Evolutionary conservation across 2,113 vertebrate genomes (phyloP).

Genomic region (Apistogramma diplotaenia): DNA sequence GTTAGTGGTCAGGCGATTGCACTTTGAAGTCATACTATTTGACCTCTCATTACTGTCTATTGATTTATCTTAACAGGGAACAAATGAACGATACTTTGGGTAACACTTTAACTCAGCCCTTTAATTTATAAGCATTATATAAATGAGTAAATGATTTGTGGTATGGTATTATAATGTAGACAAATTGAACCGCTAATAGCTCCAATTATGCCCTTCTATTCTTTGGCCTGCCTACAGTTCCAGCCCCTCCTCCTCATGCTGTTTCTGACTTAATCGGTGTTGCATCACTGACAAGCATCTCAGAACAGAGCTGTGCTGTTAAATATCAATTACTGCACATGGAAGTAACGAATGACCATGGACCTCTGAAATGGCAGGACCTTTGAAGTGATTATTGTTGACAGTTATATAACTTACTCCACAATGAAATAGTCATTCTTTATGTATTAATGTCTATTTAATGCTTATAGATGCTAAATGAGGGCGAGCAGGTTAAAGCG

Average conservation of each 20-base stretch:
- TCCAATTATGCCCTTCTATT: not conserved
- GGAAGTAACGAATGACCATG: not conserved
- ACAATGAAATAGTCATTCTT: not conserved
- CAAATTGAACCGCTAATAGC: not conserved
- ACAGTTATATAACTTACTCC: not conserved
- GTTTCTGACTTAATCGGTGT: not conserved
- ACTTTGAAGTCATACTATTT: constrained; percentile 37
- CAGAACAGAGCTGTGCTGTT: not conserved
- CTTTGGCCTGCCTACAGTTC: not conserved
- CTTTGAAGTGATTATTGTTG: not conserved
- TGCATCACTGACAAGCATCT: not conserved
- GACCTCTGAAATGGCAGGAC: not conserved
- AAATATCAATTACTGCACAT: not conserved
- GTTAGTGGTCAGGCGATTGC: constrained; percentile 28
- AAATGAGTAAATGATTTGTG: not conserved
- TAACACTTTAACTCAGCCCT: not conserved
- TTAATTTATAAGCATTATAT: not conserved
- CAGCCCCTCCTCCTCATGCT: not conserved
- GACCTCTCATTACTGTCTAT: not conserved
- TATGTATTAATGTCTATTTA: not conserved
- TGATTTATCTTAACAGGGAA: constrained; percentile 5
- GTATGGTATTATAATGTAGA: not conserved
- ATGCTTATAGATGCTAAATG: not conserved
- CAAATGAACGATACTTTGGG: constrained; percentile 13
- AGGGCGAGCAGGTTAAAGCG: not conserved